A percentile compares a stretch with the other conserved stretches of the same genome.
phyloP scores from a whole-genome alignment of 1,140 invertebrate genomes.

The Anthonomus grandis region DNA sequence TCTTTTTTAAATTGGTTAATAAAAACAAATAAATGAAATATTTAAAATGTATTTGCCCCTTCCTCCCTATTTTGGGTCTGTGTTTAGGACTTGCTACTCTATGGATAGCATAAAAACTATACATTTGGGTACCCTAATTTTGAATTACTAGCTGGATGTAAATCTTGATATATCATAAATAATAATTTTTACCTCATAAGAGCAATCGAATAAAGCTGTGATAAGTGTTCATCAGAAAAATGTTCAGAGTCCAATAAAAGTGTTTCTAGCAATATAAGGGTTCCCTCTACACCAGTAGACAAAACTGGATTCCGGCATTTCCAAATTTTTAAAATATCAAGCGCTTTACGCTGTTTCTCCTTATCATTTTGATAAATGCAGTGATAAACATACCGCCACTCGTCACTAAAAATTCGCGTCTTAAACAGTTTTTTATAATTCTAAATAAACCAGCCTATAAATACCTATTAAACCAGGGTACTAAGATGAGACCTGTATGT shows the following conservation, averaged over 20 bases:
- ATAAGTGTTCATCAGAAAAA: conserved; percentile 21
- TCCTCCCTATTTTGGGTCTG: too few species aligned
- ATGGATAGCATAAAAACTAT: too few species aligned
- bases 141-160: too few species aligned
- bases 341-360: conserved; percentile 50
- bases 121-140: too few species aligned
- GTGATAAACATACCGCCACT: conserved; percentile 58
- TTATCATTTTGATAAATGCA: conserved; percentile 52
- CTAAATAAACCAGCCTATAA: too few species aligned
- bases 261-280: conserved; percentile 60
- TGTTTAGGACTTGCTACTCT: too few species aligned
- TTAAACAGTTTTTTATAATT: too few species aligned
- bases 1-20: too few species aligned
- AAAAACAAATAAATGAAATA: too few species aligned
- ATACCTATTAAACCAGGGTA: conserved; percentile 42
- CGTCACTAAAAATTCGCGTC: conserved; percentile 42
- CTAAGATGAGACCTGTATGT: conserved; percentile 34
- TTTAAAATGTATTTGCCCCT: too few species aligned
- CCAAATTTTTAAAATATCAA: conserved; percentile 57
- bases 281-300: conserved; percentile 65
- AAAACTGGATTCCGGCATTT: conserved; percentile 61
- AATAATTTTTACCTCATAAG: conserved; percentile 32
- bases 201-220: conserved; percentile 29
- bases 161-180: too few species aligned
- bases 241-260: conserved; percentile 25